Evolutionary conservation across 1,140 invertebrate genomes (phyloP).

Genomic region (Megalonaias nervosa): DNA sequence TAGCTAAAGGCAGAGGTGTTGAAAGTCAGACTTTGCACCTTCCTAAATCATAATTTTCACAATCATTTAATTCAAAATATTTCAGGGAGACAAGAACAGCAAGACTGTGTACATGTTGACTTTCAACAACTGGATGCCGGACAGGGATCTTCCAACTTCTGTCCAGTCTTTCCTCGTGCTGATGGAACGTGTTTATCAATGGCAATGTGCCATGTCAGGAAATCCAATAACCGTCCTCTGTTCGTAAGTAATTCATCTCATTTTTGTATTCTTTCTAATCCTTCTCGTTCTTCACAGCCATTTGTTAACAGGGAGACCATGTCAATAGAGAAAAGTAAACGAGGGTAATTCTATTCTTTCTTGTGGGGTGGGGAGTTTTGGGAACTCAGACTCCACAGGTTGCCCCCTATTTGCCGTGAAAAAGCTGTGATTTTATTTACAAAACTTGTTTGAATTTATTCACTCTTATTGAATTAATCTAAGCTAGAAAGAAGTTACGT

Average conservation of each 20-base stretch:
- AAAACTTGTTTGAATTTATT: too few species aligned
- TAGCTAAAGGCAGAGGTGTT: not conserved
- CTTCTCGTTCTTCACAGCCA: constrained; percentile 16
- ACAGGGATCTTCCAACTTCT: constrained; percentile 32
- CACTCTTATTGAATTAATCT: too few species aligned
- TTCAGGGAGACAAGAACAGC: constrained; percentile 41
- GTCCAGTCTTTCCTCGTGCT: constrained; percentile 35
- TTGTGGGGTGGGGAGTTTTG: not conserved
- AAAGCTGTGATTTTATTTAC: too few species aligned
- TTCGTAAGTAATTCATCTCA: constrained; percentile 23
- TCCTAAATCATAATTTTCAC: not conserved
- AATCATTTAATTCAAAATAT: not conserved
- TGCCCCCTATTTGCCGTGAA: too few species aligned
- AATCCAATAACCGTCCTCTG: constrained; percentile 30
- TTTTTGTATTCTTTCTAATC: not conserved
- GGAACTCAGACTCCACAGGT: too few species aligned
- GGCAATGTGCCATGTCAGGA: constrained; percentile 24
- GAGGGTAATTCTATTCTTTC: not conserved
- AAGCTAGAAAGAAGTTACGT: too few species aligned
- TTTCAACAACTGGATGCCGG: constrained; percentile 34
- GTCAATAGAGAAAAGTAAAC: not conserved
- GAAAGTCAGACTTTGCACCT: not conserved
- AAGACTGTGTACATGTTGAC: constrained; percentile 42
- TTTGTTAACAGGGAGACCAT: not conserved
- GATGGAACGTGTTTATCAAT: constrained; percentile 26